These are phyloP conservation scores for Papilio polyxenes DNA, from an alignment of 1,140 invertebrate genomes.

Conservation along the genomic window DNA sequence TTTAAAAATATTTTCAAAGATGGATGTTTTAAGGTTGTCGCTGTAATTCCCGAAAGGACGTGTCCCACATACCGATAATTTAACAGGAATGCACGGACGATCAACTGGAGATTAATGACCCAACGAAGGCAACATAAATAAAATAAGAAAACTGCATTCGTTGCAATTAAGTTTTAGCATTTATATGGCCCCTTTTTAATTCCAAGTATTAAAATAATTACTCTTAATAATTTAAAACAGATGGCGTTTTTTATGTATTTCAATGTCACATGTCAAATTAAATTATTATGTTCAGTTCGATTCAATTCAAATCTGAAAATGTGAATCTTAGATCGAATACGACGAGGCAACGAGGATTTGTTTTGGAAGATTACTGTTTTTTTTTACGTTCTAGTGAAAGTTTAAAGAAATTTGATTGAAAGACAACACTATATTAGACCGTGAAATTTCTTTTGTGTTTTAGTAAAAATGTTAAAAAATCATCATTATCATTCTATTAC, in stretches of 20 bases:
- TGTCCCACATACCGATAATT: slow-evolving; percentile 9
- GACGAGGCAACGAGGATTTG: neutral
- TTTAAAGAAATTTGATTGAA: too few species aligned
- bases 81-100: neutral
- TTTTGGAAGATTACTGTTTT: neutral
- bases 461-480: neutral
- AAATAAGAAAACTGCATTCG: slow-evolving; percentile 25
- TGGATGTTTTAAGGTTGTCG: slow-evolving; percentile 31
- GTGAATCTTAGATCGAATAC: neutral
- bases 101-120: slow-evolving; percentile 29
- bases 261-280: slow-evolving; percentile 18
- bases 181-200: slow-evolving; percentile 20
- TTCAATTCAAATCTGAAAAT: neutral
- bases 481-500: too few species aligned
- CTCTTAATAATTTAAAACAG: slow-evolving; percentile 21
- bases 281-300: slow-evolving; percentile 1
- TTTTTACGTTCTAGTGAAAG: neutral
- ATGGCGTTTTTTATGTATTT: slow-evolving; percentile 19
- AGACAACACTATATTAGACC: too few species aligned
- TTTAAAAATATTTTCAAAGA: neutral
- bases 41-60: neutral
- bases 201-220: slow-evolving; percentile 24
- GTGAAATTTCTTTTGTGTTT: neutral
- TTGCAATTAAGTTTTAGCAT: slow-evolving; percentile 10
- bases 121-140: slow-evolving; percentile 22